Evolutionary conservation across 2,797 vertebrate genomes (phyloP), one percentile per base, ranked within the genome.

Genomic region (Paguma larvata): DNA sequence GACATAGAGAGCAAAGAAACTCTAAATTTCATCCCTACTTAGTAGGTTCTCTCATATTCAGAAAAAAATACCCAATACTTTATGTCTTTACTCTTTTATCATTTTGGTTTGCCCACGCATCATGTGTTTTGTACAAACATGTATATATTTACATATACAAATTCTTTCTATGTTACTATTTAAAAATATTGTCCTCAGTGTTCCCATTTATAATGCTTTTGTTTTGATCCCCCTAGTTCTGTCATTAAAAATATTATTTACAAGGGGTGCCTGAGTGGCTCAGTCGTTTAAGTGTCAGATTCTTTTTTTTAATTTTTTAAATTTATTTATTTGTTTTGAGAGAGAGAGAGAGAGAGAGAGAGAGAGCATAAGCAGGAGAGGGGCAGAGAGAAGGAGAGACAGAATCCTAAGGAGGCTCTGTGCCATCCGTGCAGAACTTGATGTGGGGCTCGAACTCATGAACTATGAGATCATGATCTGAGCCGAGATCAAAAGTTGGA

Each of bases 81-180:
- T 83, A 82, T 9, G 51, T 25, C 7, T 86, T 86, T 70, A 62
- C 5, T 85, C 46, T 89, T 77, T 95, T 62, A 84, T 9, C 18
- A 63, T 84, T 95, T 96, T 32, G 73, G 34, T 80, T 63, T 67
- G 13, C 34, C 32, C 3, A 82, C 5, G 27, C 2, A 44, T 56
- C 10, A 38, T 30, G 7, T 75, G 30, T 95, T 97, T 88, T 77
- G 46, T 25, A 44, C 1, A 38, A 5, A 70, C 15, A 18, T 6
- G 3, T 32, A 62, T 2, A 41, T 46, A 59, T 87, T 78, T 75
- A 82, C 19, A 85, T 84, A 38, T 51, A 56, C 11, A 92, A 90
- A 89, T 95, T 12, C 0, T 46, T 97, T 65, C 46, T 46, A 25
- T 53, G 48, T 89, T 77, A 86, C 6, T 67, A 85, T 75, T 97